phyloP scores from a whole-genome alignment of 1,140 invertebrate genomes.

The Temnothorax longispinosus region DNA sequence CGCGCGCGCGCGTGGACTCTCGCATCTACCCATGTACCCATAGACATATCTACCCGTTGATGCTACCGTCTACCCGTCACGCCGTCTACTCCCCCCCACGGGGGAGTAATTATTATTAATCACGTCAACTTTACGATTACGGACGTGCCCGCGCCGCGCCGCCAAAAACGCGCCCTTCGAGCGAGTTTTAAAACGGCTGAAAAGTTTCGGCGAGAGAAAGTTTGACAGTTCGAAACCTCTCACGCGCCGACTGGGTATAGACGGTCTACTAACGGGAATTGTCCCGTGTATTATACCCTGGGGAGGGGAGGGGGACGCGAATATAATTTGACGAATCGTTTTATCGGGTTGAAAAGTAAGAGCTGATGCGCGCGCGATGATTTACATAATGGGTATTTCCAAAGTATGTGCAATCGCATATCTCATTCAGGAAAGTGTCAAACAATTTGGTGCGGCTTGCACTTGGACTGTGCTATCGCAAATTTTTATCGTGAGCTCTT shows the following conservation, averaged over 20 bases:
- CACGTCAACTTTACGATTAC: conserved; percentile 49
- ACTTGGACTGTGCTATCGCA: background rate
- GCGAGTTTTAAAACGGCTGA: conserved; percentile 10
- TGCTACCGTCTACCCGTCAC: conserved; percentile 33
- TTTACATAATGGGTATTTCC: background rate
- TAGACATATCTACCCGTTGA: conserved; percentile 23
- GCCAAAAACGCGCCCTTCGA: background rate
- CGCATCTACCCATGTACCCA: conserved; percentile 25
- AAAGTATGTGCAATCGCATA: background rate
- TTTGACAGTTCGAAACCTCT: conserved; percentile 46
- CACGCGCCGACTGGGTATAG: background rate
- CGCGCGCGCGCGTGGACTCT: conserved; percentile 33
- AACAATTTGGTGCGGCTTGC: background rate
- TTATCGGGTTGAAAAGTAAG: background rate
- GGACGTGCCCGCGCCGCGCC: background rate
- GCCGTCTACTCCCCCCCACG: conserved; percentile 17
- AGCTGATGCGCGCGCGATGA: background rate
- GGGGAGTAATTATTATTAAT: conserved; percentile 52
- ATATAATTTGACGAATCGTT: conserved; percentile 15
- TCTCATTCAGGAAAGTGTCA: background rate
- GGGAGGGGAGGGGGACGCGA: background rate
- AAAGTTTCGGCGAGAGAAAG: conserved; percentile 44
- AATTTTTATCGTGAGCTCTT: background rate
- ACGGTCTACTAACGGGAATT: background rate
- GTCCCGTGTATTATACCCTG: background rate